A percentile compares a stretch with the other conserved stretches of the same genome.
Evolutionary conservation across 1,140 invertebrate genomes (phyloP).

Genomic region (Listronotus oregonensis): DNA sequence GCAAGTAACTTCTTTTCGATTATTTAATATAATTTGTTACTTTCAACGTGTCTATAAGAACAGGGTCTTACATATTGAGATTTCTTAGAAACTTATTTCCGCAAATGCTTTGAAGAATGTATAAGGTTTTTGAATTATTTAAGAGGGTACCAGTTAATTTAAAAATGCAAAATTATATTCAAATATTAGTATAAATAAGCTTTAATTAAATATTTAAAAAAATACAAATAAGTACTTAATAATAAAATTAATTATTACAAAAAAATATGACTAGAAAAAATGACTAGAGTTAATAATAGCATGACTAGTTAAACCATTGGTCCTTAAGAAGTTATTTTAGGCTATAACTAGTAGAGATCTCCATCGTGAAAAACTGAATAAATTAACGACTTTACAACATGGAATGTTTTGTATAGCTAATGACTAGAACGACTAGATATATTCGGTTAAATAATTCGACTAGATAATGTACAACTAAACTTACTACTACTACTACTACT

Average conservation of each 20-base stretch:
- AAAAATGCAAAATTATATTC: too few species aligned
- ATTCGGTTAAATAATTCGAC: slow-evolving; percentile 1
- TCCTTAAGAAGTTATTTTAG: background rate
- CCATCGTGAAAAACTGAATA: slow-evolving; percentile 6
- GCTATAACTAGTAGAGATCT: background rate
- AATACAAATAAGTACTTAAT: background rate
- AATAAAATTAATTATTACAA: slow-evolving; percentile 5
- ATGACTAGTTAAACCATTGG: background rate
- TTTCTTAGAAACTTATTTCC: too few species aligned
- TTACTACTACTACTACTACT: too few species aligned
- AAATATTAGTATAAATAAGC: background rate
- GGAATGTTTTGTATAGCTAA: slow-evolving; percentile 9
- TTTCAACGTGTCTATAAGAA: too few species aligned
- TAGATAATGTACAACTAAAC: slow-evolving; percentile 5
- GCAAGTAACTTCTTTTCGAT: too few species aligned
- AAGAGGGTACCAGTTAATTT: too few species aligned
- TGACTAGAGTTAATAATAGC: slow-evolving; percentile 15
- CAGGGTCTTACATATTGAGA: too few species aligned
- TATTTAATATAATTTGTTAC: too few species aligned
- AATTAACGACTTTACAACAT: background rate
- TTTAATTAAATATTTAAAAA: slow-evolving; percentile 1
- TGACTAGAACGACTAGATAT: slow-evolving; percentile 5
- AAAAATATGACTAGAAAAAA: slow-evolving; percentile 23
- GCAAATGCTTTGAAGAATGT: too few species aligned
- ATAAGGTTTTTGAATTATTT: too few species aligned